Evolutionary conservation across 2,113 vertebrate genomes (phyloP).

Genomic region (Copsychus sechellarum): DNA sequence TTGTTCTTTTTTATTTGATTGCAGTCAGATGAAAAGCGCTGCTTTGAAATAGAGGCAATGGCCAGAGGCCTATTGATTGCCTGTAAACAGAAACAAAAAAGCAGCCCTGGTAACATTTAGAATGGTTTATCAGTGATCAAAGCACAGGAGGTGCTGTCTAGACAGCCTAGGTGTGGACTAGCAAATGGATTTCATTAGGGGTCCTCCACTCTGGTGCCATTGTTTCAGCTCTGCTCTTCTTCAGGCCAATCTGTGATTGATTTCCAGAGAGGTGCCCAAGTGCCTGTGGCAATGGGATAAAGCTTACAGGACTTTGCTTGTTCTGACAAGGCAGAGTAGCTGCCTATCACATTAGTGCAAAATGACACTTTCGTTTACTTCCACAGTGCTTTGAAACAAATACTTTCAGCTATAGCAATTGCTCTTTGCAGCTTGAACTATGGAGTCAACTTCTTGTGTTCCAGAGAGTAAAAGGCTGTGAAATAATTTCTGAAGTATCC

Average conservation of each 20-base stretch:
- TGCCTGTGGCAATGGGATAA: conserved; percentile 84
- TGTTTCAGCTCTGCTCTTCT: conserved; percentile 76
- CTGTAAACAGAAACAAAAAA: conserved; percentile 74
- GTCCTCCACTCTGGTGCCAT: conserved; percentile 70
- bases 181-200: conserved; percentile 84
- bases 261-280: conserved; percentile 87
- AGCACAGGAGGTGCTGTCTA: conserved; percentile 76
- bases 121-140: conserved; percentile 79
- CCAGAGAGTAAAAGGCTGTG: conserved; percentile 57
- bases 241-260: conserved; percentile 89
- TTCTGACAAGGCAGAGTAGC: conserved; percentile 76
- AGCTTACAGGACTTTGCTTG: conserved; percentile 81
- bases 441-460: conserved; percentile 67
- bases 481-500: conserved; percentile 70
- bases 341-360: conserved; percentile 85
- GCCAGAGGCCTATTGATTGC: conserved; percentile 77
- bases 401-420: conserved; percentile 78
- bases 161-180: conserved; percentile 82
- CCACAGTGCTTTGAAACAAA: conserved; percentile 78
- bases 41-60: conserved; percentile 85
- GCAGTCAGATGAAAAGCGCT: conserved; percentile 84
- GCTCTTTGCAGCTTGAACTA: conserved; percentile 69
- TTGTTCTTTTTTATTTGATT: conserved; percentile 76
- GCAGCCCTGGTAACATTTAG: conserved; percentile 80
- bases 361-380: conserved; percentile 84